Base-by-base conservation (phyloP, 2,888 invertebrate species). In the Drosophila diplacantha region DNA sequence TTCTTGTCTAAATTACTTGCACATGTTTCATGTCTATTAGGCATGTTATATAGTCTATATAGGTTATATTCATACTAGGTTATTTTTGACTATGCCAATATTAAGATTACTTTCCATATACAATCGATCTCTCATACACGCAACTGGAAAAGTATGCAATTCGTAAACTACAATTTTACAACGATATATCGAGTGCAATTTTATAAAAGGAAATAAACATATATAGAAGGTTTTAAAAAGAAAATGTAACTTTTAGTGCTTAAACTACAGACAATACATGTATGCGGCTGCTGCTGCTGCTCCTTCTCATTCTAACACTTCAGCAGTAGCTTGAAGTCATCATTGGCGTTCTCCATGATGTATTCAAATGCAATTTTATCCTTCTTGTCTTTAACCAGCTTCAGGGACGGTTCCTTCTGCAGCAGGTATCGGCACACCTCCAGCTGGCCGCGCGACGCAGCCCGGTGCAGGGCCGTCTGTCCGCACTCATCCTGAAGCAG, bases 381-480 rank as follows among this genome's bases (percentile, higher is more conserved):
- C 85, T 89, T 88, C 7, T 84, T 86, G 71, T 88, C 90, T 84
- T 87, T 71, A 76, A 85, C 37, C 88, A 90, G 69, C 73, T 87
- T 87, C 14, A 88, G 74, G 57, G 72, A 63, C 3, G 83, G 78
- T 61, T 83, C 71, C 47, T 77, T 67, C 46, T 85, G 71, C 65
- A 87, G 59, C 71, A 88, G 73, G 74, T 77, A 81, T 69, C 85
- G 85, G 60, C 87, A 83, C 58, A 87, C 84, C 47, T 80, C 76
- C 47, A 85, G 71, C 71, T 91, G 90, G 37, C 90, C 90, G 56
- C 90, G 91, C 77, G 91, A 89, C 16, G 90, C 89, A 20, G 94
- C 94, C 86, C 95, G 92, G 87, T 96, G 96, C 22, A 96, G 89
- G 24, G 93, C 92, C 32, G 93, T 95, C 87, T 93, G 93, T 0